Conservation (phyloP, 2,888 invertebrate genomes). For the Megastigmus dorsalis region DNA sequence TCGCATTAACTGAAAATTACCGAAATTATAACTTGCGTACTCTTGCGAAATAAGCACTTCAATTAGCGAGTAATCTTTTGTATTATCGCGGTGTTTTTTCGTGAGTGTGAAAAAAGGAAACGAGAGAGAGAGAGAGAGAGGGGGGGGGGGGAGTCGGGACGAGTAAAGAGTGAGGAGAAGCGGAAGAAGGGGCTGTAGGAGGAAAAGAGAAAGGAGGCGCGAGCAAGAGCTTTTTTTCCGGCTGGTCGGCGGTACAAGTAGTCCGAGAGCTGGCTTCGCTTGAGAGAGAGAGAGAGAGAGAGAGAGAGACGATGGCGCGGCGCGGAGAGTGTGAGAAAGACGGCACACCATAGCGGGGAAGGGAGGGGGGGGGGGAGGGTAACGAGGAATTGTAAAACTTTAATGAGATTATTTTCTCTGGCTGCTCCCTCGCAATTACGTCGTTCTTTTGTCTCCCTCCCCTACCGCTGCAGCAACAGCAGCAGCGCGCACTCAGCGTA, state of each 20-base stretch:
- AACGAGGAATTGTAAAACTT: conserved; percentile 54
- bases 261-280: conserved; percentile 45
- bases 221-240: conserved; percentile 50
- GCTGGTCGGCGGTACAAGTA: conserved; percentile 51
- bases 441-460: conserved; percentile 18
- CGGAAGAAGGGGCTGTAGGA: conserved; percentile 44
- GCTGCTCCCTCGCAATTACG: conserved; percentile 44
- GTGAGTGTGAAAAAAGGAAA: conserved; percentile 40
- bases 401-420: conserved; percentile 57
- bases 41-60: conserved; percentile 32
- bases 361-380: too few species aligned
- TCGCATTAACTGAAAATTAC: conserved; percentile 6
- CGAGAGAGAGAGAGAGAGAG: conserved; percentile 32
- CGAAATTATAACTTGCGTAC: conserved; percentile 21
- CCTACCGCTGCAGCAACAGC: too few species aligned
- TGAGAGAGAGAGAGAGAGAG: conserved; percentile 21
- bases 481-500: not conserved
- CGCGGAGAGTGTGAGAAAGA: not conserved
- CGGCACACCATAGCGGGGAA: too few species aligned
- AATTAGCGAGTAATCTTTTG: conserved; percentile 42
- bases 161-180: conserved; percentile 37
- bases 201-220: conserved; percentile 9
- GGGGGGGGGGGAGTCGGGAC: conserved; percentile 44
- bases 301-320: too few species aligned
- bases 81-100: conserved; percentile 46